These are phyloP conservation scores for Moxostoma hubbsi DNA, from an alignment of 2,797 vertebrate species.

Conservation along the genomic window DNA sequence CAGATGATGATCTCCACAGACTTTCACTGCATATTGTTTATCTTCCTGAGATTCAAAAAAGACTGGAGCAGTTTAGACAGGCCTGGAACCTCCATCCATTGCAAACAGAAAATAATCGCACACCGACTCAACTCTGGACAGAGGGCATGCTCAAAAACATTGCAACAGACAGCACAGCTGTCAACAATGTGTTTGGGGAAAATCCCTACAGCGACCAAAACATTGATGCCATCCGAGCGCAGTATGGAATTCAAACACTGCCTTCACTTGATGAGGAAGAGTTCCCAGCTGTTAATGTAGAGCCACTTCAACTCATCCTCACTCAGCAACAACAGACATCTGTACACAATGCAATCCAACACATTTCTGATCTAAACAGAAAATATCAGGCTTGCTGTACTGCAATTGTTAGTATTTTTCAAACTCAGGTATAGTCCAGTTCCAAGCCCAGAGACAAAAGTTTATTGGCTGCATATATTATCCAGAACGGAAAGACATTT, in stretches of 20 bases:
- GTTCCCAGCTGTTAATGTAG: constrained; percentile 36
- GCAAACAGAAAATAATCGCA: constrained; percentile 36
- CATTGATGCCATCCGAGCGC: constrained; percentile 35
- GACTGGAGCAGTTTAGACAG: constrained; percentile 32
- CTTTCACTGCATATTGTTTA: constrained; percentile 39
- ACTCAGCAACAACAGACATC: constrained; percentile 45
- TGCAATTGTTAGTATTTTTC: constrained; percentile 28
- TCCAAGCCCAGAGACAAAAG: constrained; percentile 20
- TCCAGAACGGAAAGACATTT: neutral
- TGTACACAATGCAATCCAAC: constrained; percentile 22
- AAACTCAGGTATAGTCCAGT: constrained; percentile 11
- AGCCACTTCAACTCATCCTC: constrained; percentile 43
- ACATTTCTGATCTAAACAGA: constrained; percentile 43
- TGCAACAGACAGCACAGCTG: constrained; percentile 39
- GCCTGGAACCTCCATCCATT: constrained; percentile 36
- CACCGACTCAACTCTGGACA: constrained; percentile 45
- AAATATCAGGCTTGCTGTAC: constrained; percentile 37
- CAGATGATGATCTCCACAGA: constrained; percentile 22
- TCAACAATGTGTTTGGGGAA: constrained; percentile 56
- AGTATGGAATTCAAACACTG: constrained; percentile 45
- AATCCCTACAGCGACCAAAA: constrained; percentile 43
- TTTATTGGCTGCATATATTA: neutral
- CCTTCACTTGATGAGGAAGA: constrained; percentile 35
- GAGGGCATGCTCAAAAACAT: constrained; percentile 45
- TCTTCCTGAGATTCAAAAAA: constrained; percentile 42